phyloP scores from a whole-genome alignment of 2,888 invertebrate genomes.

The Endotricha flammealis region DNA sequence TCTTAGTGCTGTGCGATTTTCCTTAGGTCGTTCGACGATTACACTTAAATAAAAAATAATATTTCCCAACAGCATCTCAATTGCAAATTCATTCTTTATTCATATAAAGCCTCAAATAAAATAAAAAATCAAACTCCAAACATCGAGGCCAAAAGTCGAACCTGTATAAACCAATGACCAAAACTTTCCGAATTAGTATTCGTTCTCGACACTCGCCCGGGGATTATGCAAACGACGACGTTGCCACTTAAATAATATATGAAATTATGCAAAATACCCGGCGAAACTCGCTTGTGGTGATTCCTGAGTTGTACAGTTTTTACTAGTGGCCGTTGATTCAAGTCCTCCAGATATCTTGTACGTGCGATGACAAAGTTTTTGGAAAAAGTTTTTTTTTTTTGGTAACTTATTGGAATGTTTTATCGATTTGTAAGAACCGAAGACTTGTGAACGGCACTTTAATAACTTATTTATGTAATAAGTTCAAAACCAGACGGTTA shows the following conservation, averaged over 20 bases:
- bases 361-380: conserved; percentile 2
- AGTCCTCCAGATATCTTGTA: conserved; percentile 7
- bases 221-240: conserved; percentile 35
- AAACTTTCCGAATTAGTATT: conserved; percentile 25
- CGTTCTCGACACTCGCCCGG: conserved; percentile 16
- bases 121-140: background rate
- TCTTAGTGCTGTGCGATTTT: too few relatives aligned
- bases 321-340: conserved; percentile 9
- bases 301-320: conserved; percentile 22
- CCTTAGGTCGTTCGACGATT: too few relatives aligned
- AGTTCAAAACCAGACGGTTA: too few relatives aligned
- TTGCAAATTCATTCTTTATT: background rate
- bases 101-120: background rate
- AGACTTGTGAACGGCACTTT: too few relatives aligned
- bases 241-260: conserved; percentile 45
- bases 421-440: too few relatives aligned
- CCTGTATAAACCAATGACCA: conserved; percentile 24
- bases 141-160: background rate
- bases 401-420: too few relatives aligned
- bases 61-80: too few relatives aligned
- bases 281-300: conserved; percentile 23
- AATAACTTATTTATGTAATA: too few relatives aligned
- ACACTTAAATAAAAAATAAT: too few relatives aligned
- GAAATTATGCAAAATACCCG: conserved; percentile 48
- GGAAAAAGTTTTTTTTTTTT: background rate